A percentile compares a stretch with the other conserved stretches of the same genome.
phyloP scores from a whole-genome alignment of 2,888 invertebrate species.

The Myopa tessellatipennis region DNA sequence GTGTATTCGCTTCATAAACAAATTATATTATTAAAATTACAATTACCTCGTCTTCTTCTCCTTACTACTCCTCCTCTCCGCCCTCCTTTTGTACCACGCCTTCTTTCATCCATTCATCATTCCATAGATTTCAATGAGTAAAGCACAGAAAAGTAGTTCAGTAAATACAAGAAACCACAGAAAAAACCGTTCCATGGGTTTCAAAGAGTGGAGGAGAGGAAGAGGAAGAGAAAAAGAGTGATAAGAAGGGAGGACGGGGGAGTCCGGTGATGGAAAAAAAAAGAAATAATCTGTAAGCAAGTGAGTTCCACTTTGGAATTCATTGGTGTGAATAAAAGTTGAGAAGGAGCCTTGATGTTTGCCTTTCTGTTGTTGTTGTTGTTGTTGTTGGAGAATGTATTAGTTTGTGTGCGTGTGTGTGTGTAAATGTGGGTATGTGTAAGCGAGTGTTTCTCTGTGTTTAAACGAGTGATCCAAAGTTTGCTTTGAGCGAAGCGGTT shows the following conservation, averaged over 20 bases:
- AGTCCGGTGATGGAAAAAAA: neutral
- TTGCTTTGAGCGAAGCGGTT: slow-evolving; percentile 25
- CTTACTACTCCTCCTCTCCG: neutral
- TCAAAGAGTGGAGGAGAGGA: too few species aligned
- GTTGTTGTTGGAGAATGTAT: neutral
- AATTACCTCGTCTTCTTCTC: neutral
- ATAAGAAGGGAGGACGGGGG: neutral
- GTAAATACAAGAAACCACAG: slow-evolving; percentile 2
- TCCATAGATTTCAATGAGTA: too few species aligned
- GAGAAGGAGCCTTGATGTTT: slow-evolving; percentile 30
- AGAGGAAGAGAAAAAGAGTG: neutral
- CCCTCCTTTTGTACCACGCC: neutral
- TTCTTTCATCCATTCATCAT: neutral
- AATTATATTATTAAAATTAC: too few species aligned
- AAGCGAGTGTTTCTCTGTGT: neutral
- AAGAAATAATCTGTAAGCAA: neutral
- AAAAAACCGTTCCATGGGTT: neutral
- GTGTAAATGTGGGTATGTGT: neutral
- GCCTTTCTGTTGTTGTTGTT: slow-evolving; percentile 14
- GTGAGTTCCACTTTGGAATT: slow-evolving; percentile 29
- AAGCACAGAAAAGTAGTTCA: neutral
- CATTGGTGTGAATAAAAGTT: slow-evolving; percentile 36
- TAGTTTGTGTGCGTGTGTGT: neutral
- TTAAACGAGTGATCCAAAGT: slow-evolving; percentile 17
- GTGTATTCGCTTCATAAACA: too few species aligned